These are phyloP conservation scores for Liparis tanakae DNA, from an alignment of 2,797 vertebrate species.

Conservation along the genomic window DNA sequence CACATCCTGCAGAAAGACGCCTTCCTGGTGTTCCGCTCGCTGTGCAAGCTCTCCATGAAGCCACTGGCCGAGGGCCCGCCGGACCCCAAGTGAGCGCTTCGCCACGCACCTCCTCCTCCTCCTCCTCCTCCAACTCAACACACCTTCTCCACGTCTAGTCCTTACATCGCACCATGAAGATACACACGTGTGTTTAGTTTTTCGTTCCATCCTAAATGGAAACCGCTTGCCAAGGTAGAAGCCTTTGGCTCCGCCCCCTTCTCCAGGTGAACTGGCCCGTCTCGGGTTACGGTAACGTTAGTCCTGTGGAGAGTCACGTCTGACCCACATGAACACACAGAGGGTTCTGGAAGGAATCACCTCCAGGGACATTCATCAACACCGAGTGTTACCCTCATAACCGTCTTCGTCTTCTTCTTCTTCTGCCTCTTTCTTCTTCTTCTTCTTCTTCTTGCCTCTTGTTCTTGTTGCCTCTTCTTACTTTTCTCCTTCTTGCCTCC, in stretches of 20 bases:
- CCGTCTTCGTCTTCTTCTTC: too few relatives aligned
- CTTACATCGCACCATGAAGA: background rate
- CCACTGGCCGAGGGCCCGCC: conserved; percentile 95
- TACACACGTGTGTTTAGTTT: background rate
- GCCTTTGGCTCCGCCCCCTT: background rate
- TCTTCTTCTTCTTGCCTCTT: too few relatives aligned
- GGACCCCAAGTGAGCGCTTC: conserved; percentile 90
- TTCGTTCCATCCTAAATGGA: background rate
- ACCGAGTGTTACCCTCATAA: background rate
- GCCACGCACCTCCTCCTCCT: too few relatives aligned
- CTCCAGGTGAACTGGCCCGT: conserved; percentile 39
- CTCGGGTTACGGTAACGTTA: conserved; percentile 72
- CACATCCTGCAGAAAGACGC: conserved; percentile 97
- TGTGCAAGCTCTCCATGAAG: conserved; percentile 99
- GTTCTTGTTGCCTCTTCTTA: too few relatives aligned
- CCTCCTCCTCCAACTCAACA: too few relatives aligned
- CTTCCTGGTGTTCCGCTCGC: conserved; percentile 95
- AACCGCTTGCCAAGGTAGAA: background rate
- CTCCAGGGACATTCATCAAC: background rate
- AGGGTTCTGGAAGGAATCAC: conserved; percentile 1
- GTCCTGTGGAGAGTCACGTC: too few relatives aligned
- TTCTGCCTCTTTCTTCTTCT: too few relatives aligned
- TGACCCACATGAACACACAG: too few relatives aligned
- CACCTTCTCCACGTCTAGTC: too few relatives aligned
- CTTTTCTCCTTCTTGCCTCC: too few relatives aligned